Evolutionary conservation across 2,797 vertebrate species (phyloP).

Genomic region (Ceyx erithaca): DNA sequence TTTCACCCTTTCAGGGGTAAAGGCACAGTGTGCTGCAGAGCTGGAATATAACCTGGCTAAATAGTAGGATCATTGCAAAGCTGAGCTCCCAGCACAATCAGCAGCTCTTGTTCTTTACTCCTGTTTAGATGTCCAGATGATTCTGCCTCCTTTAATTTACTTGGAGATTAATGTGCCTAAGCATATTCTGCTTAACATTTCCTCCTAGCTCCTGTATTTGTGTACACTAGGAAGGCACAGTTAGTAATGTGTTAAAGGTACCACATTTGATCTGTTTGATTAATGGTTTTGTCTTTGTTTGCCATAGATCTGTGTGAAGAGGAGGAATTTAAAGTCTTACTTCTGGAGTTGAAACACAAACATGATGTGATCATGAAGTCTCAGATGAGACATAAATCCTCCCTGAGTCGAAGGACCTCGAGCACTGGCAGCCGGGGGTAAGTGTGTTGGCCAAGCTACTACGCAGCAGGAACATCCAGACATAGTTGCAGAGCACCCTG

Average conservation of each 20-base stretch:
- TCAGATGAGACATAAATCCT: slow-evolving; percentile 96
- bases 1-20: neutral
- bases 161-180: neutral
- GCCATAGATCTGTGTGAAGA: slow-evolving; percentile 93
- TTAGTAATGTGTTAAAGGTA: neutral
- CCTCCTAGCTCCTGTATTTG: neutral
- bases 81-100: neutral
- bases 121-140: neutral
- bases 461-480: no score
- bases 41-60: neutral
- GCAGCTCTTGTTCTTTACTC: neutral
- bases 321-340: slow-evolving; percentile 92
- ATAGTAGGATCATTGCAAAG: neutral
- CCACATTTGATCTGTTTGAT: neutral
- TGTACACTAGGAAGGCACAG: neutral
- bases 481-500: neutral
- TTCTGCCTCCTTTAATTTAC: neutral
- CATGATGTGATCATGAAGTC: slow-evolving; percentile 99
- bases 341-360: slow-evolving; percentile 96
- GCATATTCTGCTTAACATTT: neutral
- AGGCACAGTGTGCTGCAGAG: neutral
- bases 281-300: neutral
- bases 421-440: slow-evolving; percentile 96
- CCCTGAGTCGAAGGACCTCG: slow-evolving; percentile 93
- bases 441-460: no score